Evolutionary conservation across 2,888 invertebrate species (phyloP), one percentile per base, ranked within the genome.

Genomic region (Muscina levida): DNA sequence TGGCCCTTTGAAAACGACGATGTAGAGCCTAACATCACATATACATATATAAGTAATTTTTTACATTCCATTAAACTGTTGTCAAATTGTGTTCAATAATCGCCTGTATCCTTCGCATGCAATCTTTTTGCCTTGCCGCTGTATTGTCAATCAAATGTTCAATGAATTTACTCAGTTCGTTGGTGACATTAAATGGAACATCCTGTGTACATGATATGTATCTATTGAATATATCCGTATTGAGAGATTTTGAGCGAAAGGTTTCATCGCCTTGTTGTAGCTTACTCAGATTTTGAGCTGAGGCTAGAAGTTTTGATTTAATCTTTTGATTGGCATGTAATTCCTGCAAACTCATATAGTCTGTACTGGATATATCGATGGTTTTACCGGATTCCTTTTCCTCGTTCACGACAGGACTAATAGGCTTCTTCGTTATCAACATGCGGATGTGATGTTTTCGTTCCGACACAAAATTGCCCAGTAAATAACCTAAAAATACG

Each of bases 401-500:
- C 19, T 80, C 83, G 75, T 83, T 85, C 71, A 46, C 11, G n/a
- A 71, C 2, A 13, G 77, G 26, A 67, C 26, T 68, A 10, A 57
- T 51, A 10, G 81, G 66, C 15, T 85, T 87, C 75, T 85, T 86
- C 72, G 87, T 85, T 44, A 88, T 84, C 79, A 87, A 70, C 82
- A 89, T 86, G 44, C 88, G 88, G 82, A 90, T 87, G 75, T 87
- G 85, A 79, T 87, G 85, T 82, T 88, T 88, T 39, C 91, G 90
- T 77, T 90, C 90, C 37, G 89, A 86, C 39, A 91, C 89, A 73
- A 89, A 91, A 84, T 90, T 90, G n/a, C 91, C 91, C 76, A 91
- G 85, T 59, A 91, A 84, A 83, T 90, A 91, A 75, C 91, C 91
- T 90, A 83, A 17, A 72, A 70, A 31, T 31, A 8, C 3, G 31